Base-by-base conservation (phyloP, 2,888 invertebrate genomes). In the Drosophila ezoana region DNA sequence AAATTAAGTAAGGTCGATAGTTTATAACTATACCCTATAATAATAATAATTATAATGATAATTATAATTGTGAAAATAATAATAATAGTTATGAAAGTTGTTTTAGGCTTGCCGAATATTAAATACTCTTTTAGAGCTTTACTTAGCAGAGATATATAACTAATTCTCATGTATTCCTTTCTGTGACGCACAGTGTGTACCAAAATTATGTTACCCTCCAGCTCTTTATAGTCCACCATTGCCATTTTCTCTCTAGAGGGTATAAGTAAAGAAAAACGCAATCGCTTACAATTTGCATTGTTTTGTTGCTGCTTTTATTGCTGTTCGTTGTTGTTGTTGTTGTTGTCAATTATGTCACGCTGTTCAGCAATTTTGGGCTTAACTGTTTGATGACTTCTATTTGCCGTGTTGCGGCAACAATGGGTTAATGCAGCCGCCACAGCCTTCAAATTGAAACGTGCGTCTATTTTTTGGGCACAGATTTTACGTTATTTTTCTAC, bases 391-490 rank as follows among this genome's bases (percentile, higher is more conserved):
- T 49, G 35, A 33, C 35, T 49, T 37, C 48, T 56, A 20, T 32
- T 23, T 18, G 52, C 20, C 56, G 20, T 54, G 49, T 57, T 75
- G 57, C 69, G 67, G 60, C 79, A 83, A 76, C 79, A 83, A 80
- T 79, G 78, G 76, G 72, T 72, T 79, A 76, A 82, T 16, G 65
- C 53, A 57, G 61, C 47, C 33, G 1, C 16, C 48, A 38, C 60
- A 79, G 81, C 77, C 83, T 77, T 82, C 77, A 75, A 75, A 54
- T 47, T 43, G 37, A 68, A 68, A 68, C 67, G 67, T 80, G 72
- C 77, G 72, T 76, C 54, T 69, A 41, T 65, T 38, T 67, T 56
- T 70, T 61, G 52, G 61, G 11, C 69, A 67, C 47, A 58, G 38
- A 66, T 54, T 54, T 63, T 32, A 5, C 8, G 18, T 53, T 28